These are phyloP conservation scores for Esox masquinongy DNA, from an alignment of 2,797 vertebrate genomes.

Conservation along the genomic window DNA sequence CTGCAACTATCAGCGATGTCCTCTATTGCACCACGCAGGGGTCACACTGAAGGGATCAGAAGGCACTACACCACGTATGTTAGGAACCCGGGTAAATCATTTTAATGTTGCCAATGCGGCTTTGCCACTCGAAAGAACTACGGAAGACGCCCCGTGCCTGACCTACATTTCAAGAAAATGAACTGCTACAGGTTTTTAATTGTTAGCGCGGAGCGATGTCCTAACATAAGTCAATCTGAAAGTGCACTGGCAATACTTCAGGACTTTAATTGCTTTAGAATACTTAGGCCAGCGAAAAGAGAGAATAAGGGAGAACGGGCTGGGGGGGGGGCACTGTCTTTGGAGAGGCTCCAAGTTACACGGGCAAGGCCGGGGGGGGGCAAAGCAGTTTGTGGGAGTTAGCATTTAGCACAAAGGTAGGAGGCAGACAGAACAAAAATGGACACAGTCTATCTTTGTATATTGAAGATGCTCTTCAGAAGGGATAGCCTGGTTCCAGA, in stretches of 20 bases:
- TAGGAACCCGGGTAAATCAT: not conserved
- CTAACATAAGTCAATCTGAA: constrained; percentile 13
- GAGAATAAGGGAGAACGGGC: not conserved
- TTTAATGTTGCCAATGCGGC: not conserved
- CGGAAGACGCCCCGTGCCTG: not conserved
- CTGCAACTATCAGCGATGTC: constrained; percentile 8
- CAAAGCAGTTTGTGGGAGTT: too few relatives aligned
- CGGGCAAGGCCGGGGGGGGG: not conserved
- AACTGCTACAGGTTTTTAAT: constrained; percentile 18
- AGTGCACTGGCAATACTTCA: constrained; percentile 17
- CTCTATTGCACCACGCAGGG: not conserved
- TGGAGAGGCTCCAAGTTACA: constrained; percentile 10
- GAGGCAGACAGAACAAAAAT: too few relatives aligned
- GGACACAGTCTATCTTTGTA: too few relatives aligned
- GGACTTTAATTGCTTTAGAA: constrained; percentile 20
- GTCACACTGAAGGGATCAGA: constrained; percentile 15
- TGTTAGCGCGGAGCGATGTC: constrained; percentile 6
- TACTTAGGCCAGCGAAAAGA: constrained; percentile 25
- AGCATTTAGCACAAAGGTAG: too few relatives aligned
- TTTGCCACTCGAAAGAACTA: not conserved
- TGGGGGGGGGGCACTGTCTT: not conserved
- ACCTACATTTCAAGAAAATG: constrained; percentile 18
- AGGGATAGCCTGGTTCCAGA: too few relatives aligned
- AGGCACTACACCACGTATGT: constrained; percentile 21
- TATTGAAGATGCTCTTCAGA: too few relatives aligned